Percentiles rank a stretch among this genome's conserved stretches.
phyloP scores from a whole-genome alignment of 2,113 vertebrate species.

The Chaetodon trifascialis region DNA sequence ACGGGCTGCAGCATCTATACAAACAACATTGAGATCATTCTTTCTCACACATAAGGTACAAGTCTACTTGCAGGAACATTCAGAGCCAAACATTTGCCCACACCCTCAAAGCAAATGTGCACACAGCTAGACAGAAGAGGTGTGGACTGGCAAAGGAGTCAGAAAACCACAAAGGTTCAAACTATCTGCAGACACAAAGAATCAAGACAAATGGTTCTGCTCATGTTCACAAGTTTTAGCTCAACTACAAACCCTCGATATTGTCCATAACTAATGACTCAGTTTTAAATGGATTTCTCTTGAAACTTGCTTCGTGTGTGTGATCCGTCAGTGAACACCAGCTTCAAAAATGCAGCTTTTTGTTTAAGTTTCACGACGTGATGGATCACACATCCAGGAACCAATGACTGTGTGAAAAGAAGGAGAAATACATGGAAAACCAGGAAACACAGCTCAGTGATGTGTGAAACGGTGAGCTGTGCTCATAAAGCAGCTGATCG shows the following conservation, averaged over 20 bases:
- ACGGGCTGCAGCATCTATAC: conserved; percentile 17
- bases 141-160: not conserved
- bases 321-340: too few species aligned
- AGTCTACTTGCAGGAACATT: conserved; percentile 18
- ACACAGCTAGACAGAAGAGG: not conserved
- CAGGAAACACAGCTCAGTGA: not conserved
- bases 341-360: too few species aligned
- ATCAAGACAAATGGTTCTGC: not conserved
- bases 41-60: not conserved
- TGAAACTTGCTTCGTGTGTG: too few species aligned
- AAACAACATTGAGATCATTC: conserved; percentile 5
- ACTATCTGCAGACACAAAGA: not conserved
- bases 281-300: not conserved
- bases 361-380: not conserved
- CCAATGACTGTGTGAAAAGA: not conserved
- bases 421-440: not conserved
- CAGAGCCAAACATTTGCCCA: conserved; percentile 10
- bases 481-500: not conserved
- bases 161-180: not conserved
- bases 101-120: not conserved
- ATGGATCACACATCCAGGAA: not conserved
- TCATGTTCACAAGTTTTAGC: too few species aligned
- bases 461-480: not conserved
- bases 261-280: not conserved
- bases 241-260: too few species aligned